Evolutionary conservation across 2,113 vertebrate genomes (phyloP).

Genomic region (Chrysochloris asiatica): DNA sequence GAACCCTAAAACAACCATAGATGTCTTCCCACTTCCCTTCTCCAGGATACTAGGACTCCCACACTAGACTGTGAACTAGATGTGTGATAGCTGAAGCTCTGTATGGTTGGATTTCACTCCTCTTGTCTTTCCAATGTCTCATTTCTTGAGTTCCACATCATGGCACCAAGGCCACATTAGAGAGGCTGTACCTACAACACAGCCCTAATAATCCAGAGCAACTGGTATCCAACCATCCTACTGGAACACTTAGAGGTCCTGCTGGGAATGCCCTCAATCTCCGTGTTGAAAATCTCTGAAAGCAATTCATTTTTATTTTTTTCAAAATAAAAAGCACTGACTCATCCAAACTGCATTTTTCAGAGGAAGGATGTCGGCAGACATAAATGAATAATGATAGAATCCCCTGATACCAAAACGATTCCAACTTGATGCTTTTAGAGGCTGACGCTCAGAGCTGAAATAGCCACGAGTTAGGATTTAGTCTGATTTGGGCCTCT

Average conservation of each 20-base stretch:
- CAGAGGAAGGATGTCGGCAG: slow-evolving; percentile 48
- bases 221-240: too few relatives aligned
- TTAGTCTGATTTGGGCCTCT: background rate
- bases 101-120: background rate
- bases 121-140: background rate
- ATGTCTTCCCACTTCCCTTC: background rate
- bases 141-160: background rate
- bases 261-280: background rate
- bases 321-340: slow-evolving; percentile 22
- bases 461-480: slow-evolving; percentile 16
- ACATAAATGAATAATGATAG: slow-evolving; percentile 16
- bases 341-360: slow-evolving; percentile 22
- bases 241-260: background rate
- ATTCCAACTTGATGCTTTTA: background rate
- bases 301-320: slow-evolving; percentile 18
- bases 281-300: slow-evolving; percentile 15
- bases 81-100: background rate
- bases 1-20: background rate
- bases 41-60: background rate
- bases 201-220: background rate
- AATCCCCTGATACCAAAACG: background rate
- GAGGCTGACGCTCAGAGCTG: slow-evolving; percentile 16
- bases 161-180: background rate
- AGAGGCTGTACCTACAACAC: background rate
- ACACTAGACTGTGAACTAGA: background rate